A percentile compares a stretch with the other conserved stretches of the same genome.
Conservation (phyloP, 1,140 invertebrate genomes). For the Aplysia californica region DNA sequence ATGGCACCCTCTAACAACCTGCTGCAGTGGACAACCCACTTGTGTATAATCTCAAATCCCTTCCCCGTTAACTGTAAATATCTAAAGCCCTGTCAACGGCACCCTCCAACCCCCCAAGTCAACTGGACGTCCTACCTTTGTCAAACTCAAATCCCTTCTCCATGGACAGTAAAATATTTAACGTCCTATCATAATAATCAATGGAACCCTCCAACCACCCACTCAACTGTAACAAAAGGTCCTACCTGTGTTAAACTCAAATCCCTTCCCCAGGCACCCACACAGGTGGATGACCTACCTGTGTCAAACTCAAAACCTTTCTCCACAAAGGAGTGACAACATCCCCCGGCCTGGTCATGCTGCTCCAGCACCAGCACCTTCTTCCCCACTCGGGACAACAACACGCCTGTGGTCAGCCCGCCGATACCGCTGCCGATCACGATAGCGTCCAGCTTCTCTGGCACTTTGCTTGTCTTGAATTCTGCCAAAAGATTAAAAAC, state of each 20-base stretch:
- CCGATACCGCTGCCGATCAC: slow-evolving; percentile 67
- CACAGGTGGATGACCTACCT: no score
- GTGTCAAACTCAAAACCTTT: slow-evolving; percentile 69
- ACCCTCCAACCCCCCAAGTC: neutral
- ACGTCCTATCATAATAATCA: no score
- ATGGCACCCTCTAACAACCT: neutral
- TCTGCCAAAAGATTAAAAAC: no score
- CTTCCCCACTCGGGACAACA: slow-evolving; percentile 62
- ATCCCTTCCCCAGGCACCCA: no score
- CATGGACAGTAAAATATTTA: no score
- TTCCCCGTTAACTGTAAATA: neutral
- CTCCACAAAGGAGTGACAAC: slow-evolving; percentile 62
- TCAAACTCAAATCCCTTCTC: neutral
- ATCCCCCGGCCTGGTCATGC: slow-evolving; percentile 66
- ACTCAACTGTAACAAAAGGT: no score
- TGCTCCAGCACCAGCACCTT: slow-evolving; percentile 67
- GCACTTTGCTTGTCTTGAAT: slow-evolving; percentile 49
- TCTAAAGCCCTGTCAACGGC: neutral
- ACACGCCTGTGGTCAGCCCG: slow-evolving; percentile 59
- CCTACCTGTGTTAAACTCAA: no score
- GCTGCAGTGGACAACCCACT: neutral
- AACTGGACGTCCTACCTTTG: neutral
- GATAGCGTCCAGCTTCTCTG: slow-evolving; percentile 65
- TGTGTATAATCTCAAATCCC: neutral
- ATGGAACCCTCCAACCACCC: no score